These are phyloP conservation scores for Symphodus melops DNA, from an alignment of 2,113 vertebrate genomes.

Conservation along the genomic window DNA sequence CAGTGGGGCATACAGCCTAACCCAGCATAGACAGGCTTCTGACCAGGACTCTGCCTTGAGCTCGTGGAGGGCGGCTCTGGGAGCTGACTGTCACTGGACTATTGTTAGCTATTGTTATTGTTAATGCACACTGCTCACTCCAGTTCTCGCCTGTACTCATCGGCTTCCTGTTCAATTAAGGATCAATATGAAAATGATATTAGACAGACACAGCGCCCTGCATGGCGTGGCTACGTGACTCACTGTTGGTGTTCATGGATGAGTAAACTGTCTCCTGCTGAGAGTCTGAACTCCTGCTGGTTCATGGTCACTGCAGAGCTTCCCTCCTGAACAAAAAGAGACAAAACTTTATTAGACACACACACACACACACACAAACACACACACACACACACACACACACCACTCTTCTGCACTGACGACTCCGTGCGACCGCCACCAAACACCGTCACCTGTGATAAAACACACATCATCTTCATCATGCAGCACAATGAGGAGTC, in stretches of 20 bases:
- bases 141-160: too few species aligned
- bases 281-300: constrained; percentile 76
- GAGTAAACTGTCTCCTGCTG: constrained; percentile 88
- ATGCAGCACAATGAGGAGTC: not conserved
- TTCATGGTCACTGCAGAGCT: constrained; percentile 73
- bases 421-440: constrained; percentile 85
- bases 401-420: constrained; percentile 78
- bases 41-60: too few species aligned
- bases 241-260: constrained; percentile 84
- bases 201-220: not conserved
- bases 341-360: too few species aligned
- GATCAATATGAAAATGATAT: not conserved
- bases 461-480: not conserved
- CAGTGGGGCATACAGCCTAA: too few species aligned
- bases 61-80: too few species aligned
- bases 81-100: too few species aligned
- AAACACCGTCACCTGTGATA: constrained; percentile 82
- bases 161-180: too few species aligned
- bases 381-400: constrained; percentile 68
- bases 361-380: not conserved
- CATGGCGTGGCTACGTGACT: constrained; percentile 66
- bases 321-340: too few species aligned
- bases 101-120: too few species aligned
- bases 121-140: too few species aligned
- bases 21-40: too few species aligned